A percentile compares a stretch with the other conserved stretches of the same genome.
These are phyloP conservation scores for Pterocles gutturalis DNA, from an alignment of 2,113 vertebrate genomes.

Conservation along the genomic window DNA sequence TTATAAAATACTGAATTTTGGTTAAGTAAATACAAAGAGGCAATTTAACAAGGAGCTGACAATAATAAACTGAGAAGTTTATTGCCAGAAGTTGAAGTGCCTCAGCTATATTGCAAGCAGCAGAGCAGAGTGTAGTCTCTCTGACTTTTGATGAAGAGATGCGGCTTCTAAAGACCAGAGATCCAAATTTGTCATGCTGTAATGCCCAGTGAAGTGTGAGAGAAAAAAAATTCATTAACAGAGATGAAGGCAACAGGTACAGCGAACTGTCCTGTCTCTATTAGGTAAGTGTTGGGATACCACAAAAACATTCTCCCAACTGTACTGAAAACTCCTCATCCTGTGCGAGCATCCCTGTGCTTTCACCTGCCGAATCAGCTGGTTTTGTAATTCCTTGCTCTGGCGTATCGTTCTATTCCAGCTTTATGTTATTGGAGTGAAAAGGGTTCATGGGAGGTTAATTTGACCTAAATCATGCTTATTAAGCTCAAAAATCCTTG, in stretches of 20 bases:
- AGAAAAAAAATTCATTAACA: background rate
- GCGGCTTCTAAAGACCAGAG: background rate
- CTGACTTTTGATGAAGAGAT: background rate
- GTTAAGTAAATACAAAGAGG: background rate
- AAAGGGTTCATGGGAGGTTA: background rate
- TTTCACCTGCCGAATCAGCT: background rate
- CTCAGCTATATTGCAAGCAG: background rate
- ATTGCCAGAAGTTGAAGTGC: background rate
- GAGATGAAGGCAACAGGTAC: background rate
- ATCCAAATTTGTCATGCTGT: background rate
- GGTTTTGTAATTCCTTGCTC: background rate
- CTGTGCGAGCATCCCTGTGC: rapidly evolving
- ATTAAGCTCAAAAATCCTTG: background rate
- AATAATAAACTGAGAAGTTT: background rate
- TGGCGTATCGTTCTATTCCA: background rate
- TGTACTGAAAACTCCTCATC: background rate
- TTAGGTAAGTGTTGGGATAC: background rate
- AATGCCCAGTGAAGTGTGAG: background rate
- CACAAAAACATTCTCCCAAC: background rate
- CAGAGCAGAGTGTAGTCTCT: too few species aligned
- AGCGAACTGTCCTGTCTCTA: background rate
- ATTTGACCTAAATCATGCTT: background rate
- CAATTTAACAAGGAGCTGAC: background rate
- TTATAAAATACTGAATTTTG: background rate
- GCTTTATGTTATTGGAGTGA: background rate